Evolutionary conservation across 2,113 vertebrate genomes (phyloP), one percentile per base, ranked within the genome.

Genomic region (Chloropsis cyanopogon): DNA sequence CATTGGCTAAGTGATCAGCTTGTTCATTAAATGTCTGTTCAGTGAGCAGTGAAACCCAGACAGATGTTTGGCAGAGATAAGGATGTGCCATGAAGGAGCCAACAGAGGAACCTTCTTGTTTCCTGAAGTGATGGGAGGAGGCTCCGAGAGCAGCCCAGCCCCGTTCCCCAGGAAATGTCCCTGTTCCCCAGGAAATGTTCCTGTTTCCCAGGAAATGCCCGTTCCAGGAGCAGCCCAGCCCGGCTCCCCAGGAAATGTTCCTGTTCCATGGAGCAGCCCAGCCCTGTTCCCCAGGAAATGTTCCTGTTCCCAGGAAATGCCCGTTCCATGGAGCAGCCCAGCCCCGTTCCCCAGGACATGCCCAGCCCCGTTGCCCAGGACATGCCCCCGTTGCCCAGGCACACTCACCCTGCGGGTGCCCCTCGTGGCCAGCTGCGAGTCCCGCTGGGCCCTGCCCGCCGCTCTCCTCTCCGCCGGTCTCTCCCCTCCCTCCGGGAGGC

Each of bases 371-470:
- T 3, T 78, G 39, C 66, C 63, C 37, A 50, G 42, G 54, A 59
- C 49, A 24, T 17, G 53, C 17, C 54, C 69, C 68, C 24, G 23
- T 76, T 90, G 85, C 76, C 26, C 46, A 49, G 60, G 63, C 78
- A 25, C 69, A 97, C 98, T 98, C 96, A 99, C 99, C 98, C 97
- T 97, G 83, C 95, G 93, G 20, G 95, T 79, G 14, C 95, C 97
- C 72, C 95, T 96, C 29, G 88, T 66, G 6, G 96, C 96, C 73
- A 95, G 46, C 57, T 87, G 97, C 3, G 95, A 92, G 82, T 93
- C 92, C n/a, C 14, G 82, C 42, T 0, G 50, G 0, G 41, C 59
- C 4, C 35, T 8, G 23, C 28, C 92, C 56, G 4, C 92, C 42
- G 64, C 86, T 85, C 69, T 75, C 21, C 44, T 86, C 65, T 60